Evolutionary conservation across 1,140 invertebrate genomes (phyloP).

Genomic region (Macrotrachela quadricornifera): DNA sequence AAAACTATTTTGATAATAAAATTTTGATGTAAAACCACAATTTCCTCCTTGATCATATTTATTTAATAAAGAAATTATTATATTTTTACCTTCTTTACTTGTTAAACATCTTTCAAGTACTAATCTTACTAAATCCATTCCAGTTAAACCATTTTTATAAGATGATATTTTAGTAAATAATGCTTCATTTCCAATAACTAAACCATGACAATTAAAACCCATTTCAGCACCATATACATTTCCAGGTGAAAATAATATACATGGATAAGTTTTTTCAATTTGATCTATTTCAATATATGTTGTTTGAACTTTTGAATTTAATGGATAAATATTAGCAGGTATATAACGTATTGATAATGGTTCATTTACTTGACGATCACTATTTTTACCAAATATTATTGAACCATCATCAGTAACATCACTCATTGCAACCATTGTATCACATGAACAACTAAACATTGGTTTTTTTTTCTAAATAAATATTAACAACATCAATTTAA

Average conservation of each 20-base stretch:
- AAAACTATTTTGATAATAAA: too few species aligned
- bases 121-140: constrained; percentile 49
- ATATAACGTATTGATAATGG: constrained; percentile 48
- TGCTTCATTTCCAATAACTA: constrained; percentile 50
- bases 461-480: too few species aligned
- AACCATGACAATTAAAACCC: constrained; percentile 50
- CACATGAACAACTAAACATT: too few species aligned
- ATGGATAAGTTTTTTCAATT: constrained; percentile 36
- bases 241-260: constrained; percentile 48
- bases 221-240: constrained; percentile 65
- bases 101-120: constrained; percentile 38
- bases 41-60: too few species aligned
- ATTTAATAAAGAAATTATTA: too few species aligned
- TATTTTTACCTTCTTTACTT: too few species aligned
- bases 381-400: constrained; percentile 52
- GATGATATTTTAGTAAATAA: constrained; percentile 38
- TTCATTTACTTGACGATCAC: constrained; percentile 45
- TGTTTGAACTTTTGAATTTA: constrained; percentile 31
- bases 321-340: constrained; percentile 29
- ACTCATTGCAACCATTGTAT: too few species aligned
- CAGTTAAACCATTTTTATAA: constrained; percentile 40
- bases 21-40: too few species aligned
- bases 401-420: constrained; percentile 18
- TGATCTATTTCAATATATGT: constrained; percentile 50
- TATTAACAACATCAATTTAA: too few species aligned